Evolutionary conservation across 2,797 vertebrate genomes (phyloP).

Genomic region (Selene dorsalis): DNA sequence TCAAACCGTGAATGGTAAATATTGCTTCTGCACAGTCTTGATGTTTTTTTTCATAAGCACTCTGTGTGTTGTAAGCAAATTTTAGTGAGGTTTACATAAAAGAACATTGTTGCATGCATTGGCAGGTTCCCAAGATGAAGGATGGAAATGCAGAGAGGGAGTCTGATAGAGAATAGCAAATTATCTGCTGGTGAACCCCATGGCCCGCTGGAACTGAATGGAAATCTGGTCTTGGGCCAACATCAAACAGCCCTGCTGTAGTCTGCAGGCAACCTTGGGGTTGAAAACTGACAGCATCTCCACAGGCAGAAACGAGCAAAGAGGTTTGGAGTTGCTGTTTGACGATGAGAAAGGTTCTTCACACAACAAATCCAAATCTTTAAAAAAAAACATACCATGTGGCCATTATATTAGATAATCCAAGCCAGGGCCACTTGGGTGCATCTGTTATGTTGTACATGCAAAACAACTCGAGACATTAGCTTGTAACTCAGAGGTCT

Average conservation of each 20-base stretch:
- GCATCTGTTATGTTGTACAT: constrained; percentile 10
- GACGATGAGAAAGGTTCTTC: constrained; percentile 56
- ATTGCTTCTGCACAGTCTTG: neutral
- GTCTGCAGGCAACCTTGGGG: constrained; percentile 71
- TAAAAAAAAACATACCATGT: neutral
- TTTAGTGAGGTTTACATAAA: constrained; percentile 36
- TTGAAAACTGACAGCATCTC: constrained; percentile 63
- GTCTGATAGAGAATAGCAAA: constrained; percentile 79
- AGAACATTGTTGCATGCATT: constrained; percentile 13
- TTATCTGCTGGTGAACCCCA: constrained; percentile 73
- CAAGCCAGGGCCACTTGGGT: neutral
- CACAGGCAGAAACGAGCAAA: constrained; percentile 61
- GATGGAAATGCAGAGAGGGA: constrained; percentile 40
- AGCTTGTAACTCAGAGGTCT: neutral
- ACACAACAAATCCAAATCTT: constrained; percentile 43
- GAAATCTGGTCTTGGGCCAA: constrained; percentile 70
- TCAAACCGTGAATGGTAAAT: constrained; percentile 37
- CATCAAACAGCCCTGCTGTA: constrained; percentile 78
- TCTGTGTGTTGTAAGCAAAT: constrained; percentile 18
- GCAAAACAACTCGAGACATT: constrained; percentile 4
- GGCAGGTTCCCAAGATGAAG: constrained; percentile 37
- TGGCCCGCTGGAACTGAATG: constrained; percentile 62
- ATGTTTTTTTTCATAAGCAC: constrained; percentile 20
- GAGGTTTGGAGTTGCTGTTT: constrained; percentile 63
- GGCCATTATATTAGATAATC: constrained; percentile 15